phyloP scores from a whole-genome alignment of 2,888 invertebrate species.

The Metacarcinus magister region DNA sequence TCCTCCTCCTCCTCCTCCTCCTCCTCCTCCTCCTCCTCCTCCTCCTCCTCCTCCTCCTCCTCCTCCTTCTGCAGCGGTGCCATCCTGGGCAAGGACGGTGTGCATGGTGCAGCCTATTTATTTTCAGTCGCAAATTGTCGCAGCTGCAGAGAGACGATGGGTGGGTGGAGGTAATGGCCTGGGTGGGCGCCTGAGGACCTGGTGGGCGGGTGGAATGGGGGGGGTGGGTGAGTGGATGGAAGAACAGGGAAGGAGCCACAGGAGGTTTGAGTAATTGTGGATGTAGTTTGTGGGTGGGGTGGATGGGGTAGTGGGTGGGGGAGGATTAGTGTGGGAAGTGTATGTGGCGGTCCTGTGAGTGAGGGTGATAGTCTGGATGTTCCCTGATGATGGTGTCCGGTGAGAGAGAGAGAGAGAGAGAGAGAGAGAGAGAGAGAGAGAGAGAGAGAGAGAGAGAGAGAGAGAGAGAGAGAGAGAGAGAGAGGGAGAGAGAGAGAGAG shows the following conservation, averaged over 20 bases:
- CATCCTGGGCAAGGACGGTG: no score
- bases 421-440: slow-evolving; percentile 26
- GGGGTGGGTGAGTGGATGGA: not conserved
- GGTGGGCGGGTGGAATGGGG: not conserved
- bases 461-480: slow-evolving; percentile 15
- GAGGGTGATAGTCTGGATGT: not conserved
- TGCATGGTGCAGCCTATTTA: not conserved
- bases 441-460: slow-evolving; percentile 26
- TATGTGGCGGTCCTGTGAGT: not conserved
- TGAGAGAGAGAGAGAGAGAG: slow-evolving; percentile 15
- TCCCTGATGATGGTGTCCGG: not conserved
- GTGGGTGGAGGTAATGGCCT: not conserved
- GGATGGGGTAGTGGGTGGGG: no score
- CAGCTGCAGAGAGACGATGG: not conserved
- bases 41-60: not conserved
- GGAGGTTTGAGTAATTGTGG: not conserved
- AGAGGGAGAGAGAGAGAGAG: no score
- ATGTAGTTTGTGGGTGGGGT: not conserved
- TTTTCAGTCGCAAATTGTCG: not conserved
- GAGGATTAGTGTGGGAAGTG: not conserved
- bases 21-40: not conserved
- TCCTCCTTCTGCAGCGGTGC: not conserved
- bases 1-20: not conserved
- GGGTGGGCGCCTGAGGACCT: not conserved
- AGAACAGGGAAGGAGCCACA: not conserved